A percentile compares a stretch with the other conserved stretches of the same genome.
Evolutionary conservation across 2,888 invertebrate species (phyloP).

Genomic region (Mesopsocus fuscifrons): DNA sequence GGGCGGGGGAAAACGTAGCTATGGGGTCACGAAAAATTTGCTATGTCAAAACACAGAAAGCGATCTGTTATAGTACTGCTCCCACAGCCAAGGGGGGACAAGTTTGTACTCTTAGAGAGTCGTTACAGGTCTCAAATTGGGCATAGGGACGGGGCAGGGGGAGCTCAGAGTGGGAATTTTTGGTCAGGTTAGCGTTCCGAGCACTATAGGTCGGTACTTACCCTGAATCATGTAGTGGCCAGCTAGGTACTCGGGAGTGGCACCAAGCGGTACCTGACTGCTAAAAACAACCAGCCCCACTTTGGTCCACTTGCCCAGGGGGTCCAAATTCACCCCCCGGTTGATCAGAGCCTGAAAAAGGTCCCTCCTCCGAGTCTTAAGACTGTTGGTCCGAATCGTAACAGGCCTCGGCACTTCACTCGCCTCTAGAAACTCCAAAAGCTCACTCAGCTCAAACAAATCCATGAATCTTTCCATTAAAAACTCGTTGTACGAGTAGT

Average conservation of each 20-base stretch:
- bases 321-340: conserved; percentile 94
- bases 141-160: too few relatives aligned
- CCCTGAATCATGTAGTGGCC: conserved; percentile 91
- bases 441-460: conserved; percentile 66
- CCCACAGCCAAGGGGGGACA: too few relatives aligned
- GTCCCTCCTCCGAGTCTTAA: conserved; percentile 82
- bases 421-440: conserved; percentile 88
- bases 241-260: conserved; percentile 96
- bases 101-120: too few relatives aligned
- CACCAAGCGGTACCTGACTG: conserved; percentile 90
- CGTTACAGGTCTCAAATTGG: too few relatives aligned
- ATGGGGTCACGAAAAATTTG: too few relatives aligned
- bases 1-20: too few relatives aligned
- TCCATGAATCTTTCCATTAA: conserved; percentile 84
- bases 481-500: conserved; percentile 94
- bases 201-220: too few relatives aligned
- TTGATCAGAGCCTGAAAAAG: conserved; percentile 88
- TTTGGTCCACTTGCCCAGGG: conserved; percentile 96
- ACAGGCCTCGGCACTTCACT: conserved; percentile 89
- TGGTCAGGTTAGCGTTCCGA: too few relatives aligned
- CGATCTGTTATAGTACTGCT: too few relatives aligned
- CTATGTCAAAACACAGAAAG: too few relatives aligned
- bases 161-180: too few relatives aligned
- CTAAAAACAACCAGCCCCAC: conserved; percentile 93
- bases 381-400: conserved; percentile 86